Conservation (phyloP, 2,888 invertebrate species). For the Caenorhabditis macrosperma region DNA sequence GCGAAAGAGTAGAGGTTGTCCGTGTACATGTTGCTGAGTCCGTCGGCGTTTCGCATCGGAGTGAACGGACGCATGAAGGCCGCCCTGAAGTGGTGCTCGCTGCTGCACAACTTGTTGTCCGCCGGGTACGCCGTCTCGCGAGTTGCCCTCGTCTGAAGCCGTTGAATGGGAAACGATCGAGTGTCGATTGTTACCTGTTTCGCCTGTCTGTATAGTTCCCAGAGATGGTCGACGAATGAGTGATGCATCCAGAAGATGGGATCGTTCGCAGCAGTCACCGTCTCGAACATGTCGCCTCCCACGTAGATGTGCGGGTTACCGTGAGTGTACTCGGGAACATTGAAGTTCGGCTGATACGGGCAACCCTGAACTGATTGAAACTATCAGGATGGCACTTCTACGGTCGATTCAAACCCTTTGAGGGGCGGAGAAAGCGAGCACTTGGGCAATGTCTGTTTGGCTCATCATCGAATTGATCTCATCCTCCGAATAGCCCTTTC, state of each 20-base stretch:
- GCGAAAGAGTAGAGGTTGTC: conserved; percentile 75
- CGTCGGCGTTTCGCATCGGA: conserved; percentile 75
- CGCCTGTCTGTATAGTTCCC: conserved; percentile 78
- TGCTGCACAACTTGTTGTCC: conserved; percentile 65
- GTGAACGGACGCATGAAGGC: conserved; percentile 73
- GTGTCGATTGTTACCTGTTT: conserved; percentile 56
- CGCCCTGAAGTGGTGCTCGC: conserved; percentile 67
- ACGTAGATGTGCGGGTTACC: conserved; percentile 79
- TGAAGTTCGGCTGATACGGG: conserved; percentile 68
- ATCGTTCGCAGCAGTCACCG: conserved; percentile 80
- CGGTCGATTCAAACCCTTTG: conserved; percentile 48
- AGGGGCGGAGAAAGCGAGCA: conserved; percentile 73
- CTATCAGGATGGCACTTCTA: neutral
- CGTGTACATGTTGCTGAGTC: conserved; percentile 75
- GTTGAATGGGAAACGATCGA: neutral
- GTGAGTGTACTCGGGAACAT: conserved; percentile 73
- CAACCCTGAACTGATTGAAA: conserved; percentile 46
- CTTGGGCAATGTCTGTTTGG: conserved; percentile 66
- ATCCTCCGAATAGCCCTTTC: conserved; percentile 67
- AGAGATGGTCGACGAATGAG: conserved; percentile 80
- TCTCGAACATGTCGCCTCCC: conserved; percentile 80
- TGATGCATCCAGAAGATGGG: conserved; percentile 81
- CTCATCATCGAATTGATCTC: conserved; percentile 65
- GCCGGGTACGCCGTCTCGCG: conserved; percentile 71
- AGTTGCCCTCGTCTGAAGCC: conserved; percentile 58